Percentiles rank a stretch among this genome's conserved stretches.
phyloP scores from a whole-genome alignment of 2,888 invertebrate species.

The Lasioglossum vierecki region DNA sequence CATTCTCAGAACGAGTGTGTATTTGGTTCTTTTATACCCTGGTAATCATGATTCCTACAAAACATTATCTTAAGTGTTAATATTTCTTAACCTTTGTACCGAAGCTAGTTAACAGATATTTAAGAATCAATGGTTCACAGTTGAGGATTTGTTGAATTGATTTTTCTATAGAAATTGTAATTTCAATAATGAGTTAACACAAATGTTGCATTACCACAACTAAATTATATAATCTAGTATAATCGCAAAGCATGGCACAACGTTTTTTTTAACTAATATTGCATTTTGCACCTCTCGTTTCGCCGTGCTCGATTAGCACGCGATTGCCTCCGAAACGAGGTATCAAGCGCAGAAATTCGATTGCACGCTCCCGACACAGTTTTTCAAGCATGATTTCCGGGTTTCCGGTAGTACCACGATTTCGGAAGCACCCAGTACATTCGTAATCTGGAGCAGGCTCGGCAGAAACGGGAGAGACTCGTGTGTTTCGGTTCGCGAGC shows the following conservation, averaged over 20 bases:
- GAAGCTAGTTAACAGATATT: background rate
- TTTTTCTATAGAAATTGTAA: background rate
- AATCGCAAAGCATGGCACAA: no score
- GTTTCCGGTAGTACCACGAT: background rate
- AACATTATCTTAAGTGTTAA: background rate
- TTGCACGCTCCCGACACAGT: background rate
- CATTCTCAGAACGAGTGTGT: no score
- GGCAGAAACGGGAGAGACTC: background rate
- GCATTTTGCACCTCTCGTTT: background rate
- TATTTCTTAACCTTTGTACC: background rate
- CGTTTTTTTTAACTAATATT: no score
- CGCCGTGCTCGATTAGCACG: background rate
- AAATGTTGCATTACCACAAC: background rate
- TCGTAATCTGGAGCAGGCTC: background rate
- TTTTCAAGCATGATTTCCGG: background rate
- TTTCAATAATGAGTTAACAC: background rate
- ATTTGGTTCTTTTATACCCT: background rate
- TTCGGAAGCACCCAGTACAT: background rate
- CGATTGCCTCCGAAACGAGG: background rate
- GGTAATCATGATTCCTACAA: background rate
- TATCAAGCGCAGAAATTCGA: background rate
- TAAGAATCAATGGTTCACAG: background rate
- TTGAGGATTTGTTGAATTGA: background rate
- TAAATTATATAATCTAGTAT: no score
- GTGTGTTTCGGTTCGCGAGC: constrained; percentile 47